A percentile compares a stretch with the other conserved stretches of the same genome.
Conservation (phyloP, 2,888 invertebrate species). For the Sphinx pinastri region DNA sequence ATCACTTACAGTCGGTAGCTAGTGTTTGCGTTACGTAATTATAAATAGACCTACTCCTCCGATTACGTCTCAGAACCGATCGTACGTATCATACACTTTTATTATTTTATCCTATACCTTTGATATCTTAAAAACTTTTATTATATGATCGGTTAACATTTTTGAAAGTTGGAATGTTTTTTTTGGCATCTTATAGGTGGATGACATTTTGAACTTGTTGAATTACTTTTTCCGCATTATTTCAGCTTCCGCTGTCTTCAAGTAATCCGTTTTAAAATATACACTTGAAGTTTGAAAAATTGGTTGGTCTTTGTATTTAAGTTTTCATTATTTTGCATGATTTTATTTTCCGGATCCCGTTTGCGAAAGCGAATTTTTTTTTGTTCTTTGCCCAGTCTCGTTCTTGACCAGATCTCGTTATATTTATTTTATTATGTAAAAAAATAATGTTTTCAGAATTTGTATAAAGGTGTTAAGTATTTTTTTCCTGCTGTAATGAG, state of each 20-base stretch:
- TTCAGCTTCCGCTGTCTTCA: neutral
- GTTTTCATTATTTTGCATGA: no score
- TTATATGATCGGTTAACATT: neutral
- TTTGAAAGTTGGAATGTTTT: no score
- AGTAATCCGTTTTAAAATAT: neutral
- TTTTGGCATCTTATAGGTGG: no score
- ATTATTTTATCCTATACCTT: constrained; percentile 25
- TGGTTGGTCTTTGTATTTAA: neutral
- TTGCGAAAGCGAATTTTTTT: neutral
- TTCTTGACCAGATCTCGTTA: constrained; percentile 28
- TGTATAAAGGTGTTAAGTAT: neutral
- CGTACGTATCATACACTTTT: constrained; percentile 32
- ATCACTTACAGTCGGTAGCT: constrained; percentile 49
- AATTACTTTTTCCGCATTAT: no score
- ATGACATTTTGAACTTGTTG: no score
- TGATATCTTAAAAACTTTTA: neutral
- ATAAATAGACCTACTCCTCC: constrained; percentile 58
- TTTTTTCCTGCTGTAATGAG: neutral
- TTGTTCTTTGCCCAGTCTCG: constrained; percentile 30
- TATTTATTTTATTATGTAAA: constrained; percentile 28
- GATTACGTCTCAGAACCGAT: constrained; percentile 46
- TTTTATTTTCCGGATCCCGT: neutral
- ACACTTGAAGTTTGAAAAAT: neutral
- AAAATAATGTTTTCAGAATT: neutral
- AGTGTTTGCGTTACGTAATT: constrained; percentile 60